A percentile compares a stretch with the other conserved stretches of the same genome.
Evolutionary conservation across 2,888 invertebrate species (phyloP).

Genomic region (Linnaemya tessellans): DNA sequence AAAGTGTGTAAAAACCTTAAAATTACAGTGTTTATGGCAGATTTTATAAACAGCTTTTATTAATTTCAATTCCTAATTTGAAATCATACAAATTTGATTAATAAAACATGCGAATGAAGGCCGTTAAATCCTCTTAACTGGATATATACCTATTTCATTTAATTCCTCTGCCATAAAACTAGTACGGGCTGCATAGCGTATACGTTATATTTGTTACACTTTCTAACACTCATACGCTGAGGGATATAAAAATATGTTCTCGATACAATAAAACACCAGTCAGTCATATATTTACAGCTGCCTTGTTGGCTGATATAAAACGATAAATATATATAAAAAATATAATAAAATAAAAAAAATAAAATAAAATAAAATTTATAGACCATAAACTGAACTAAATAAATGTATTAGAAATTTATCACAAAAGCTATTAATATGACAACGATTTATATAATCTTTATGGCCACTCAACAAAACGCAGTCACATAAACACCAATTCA

Average conservation of each 20-base stretch:
- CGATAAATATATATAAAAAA: constrained; percentile 13
- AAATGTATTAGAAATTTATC: constrained; percentile 67
- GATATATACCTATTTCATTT: not conserved
- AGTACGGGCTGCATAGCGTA: not conserved
- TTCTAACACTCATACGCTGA: constrained; percentile 25
- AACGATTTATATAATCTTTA: constrained; percentile 62
- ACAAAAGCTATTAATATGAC: constrained; percentile 64
- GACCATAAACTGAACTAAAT: constrained; percentile 60
- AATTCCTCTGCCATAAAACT: not conserved
- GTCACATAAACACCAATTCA: not conserved
- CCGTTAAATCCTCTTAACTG: not conserved
- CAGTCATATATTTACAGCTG: constrained; percentile 36
- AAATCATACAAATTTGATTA: too few species aligned
- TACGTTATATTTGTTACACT: not conserved
- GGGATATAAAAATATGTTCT: constrained; percentile 1
- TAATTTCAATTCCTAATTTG: not conserved
- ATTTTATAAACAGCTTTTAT: too few species aligned
- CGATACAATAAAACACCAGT: not conserved
- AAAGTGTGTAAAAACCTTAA: too few species aligned
- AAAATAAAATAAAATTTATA: constrained; percentile 52
- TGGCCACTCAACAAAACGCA: constrained; percentile 55
- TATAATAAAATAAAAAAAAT: too few species aligned
- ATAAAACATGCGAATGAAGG: too few species aligned
- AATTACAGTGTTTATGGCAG: too few species aligned
- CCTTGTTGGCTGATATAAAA: constrained; percentile 4